Base-by-base conservation (phyloP, 1,140 invertebrate genomes). In the Ceratina japonica region DNA sequence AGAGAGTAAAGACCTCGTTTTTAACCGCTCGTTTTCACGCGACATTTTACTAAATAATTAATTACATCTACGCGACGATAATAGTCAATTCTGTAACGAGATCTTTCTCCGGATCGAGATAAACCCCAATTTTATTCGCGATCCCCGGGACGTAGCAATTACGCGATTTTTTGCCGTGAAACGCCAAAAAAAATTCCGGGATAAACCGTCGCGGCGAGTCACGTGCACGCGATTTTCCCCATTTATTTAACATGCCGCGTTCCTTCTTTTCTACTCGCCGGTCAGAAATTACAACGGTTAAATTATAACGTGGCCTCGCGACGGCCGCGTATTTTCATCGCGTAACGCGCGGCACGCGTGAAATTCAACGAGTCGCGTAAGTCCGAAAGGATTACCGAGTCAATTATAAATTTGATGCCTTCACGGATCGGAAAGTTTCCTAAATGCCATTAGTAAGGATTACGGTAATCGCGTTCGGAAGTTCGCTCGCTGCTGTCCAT, bases 361-460 rank as follows among this genome's bases (percentile, higher is more conserved):
- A 68, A 75, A 68, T 75, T 49, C 65, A n/a, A 15, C 20, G 52
- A 20, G n/a, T 56, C 61, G 24, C 44, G 58, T 27, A 31, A 54
- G 18, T 22, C 68, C 16, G 15, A 3, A 16, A 27, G 52, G 59
- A 62, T 77, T 62, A 27, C 75, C 56, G 65, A 85, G 75, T 80
- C 59, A 72, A 80, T 83, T 44, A 44, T 7, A 44, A 44, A 44
- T 44, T 7, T 44, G 37, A 44, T 44, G 5, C 5, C 10, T 44
- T 44, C 37, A 44, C 37, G 37, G 37, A 44, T 44, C 37, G 37
- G 37, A 10, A 7, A 44, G 37, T 44, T 10, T 44, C 10, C 37
- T 44, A 44, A 44, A 44, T 44, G 37, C 37, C 10, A 44, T 44
- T 44, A 44, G 5, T 44, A 44, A 44, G 37, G 37, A 44, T 44